Percentiles rank a stretch among this genome's conserved stretches.
phyloP scores from a whole-genome alignment of 2,113 vertebrate genomes.

The Bambusicola thoracicus region DNA sequence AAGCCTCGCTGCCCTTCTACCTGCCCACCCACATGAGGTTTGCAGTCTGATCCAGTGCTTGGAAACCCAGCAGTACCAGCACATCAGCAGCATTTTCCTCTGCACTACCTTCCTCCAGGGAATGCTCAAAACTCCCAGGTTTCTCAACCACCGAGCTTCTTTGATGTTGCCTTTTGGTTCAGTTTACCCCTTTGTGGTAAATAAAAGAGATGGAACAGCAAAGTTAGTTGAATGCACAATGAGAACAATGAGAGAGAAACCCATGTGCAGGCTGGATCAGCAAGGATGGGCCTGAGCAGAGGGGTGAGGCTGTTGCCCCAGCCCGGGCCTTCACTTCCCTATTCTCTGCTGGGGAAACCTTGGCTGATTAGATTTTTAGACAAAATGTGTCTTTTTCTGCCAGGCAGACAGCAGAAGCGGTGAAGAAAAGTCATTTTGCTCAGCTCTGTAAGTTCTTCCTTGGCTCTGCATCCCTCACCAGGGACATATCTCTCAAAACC shows the following conservation, averaged over 20 bases:
- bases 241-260: not conserved
- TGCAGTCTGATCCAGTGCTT: no score
- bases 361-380: accelerated
- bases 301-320: accelerated
- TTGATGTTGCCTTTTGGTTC: accelerated
- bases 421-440: accelerated
- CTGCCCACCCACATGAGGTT: not conserved
- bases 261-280: no score
- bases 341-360: accelerated
- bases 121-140: accelerated
- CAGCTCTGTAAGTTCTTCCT: accelerated
- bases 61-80: accelerated
- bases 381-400: accelerated
- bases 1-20: not conserved
- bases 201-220: not conserved
- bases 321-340: not conserved
- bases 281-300: no score
- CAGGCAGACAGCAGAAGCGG: accelerated
- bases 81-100: accelerated
- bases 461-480: accelerated
- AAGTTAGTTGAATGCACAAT: not conserved
- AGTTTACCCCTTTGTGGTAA: accelerated
- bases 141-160: accelerated
- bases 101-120: not conserved
- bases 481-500: not conserved